Evolutionary conservation across 2,797 vertebrate genomes (phyloP), one percentile per base, ranked within the genome.

Genomic region (Cirrhinus molitorella): DNA sequence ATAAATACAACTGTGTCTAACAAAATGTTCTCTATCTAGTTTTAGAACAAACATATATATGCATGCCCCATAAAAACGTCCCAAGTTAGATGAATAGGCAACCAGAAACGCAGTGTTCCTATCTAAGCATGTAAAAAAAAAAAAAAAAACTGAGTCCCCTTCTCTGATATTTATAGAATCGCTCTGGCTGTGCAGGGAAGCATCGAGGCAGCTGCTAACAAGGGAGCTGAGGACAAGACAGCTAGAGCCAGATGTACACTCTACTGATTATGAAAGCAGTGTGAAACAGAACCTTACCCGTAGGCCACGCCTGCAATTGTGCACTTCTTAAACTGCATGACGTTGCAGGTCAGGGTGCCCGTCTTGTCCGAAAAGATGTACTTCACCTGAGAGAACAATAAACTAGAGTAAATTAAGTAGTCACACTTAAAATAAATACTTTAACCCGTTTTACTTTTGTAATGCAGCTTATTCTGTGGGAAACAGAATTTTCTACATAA

Each of bases 311-410:
- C 98, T 1, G 98, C 98, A 49, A 99, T 92, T n/a, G 97, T 98
- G 90, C 98, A 99, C 91, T 99, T 99, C 95, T 99, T 99, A 92
- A 99, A 99, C 87, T 99, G 97, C 98, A 99, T 99, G 79, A 99
- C 94, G 34, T 99, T 99, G 92, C 98, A 99, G 0, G 98, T 99
- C 88, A 99, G 93, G 21, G 98, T 99, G 57, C 98, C 98, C 0
- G 98, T 99, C 94, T 99, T 99, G 94, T 99, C 98, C 51, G 98
- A 98, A 95, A 99, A 99, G 91, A 99, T 99, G 90, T 99, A 99
- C 92, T 99, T 99, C 79, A 99, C 98, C 98, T 99, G 91, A 11
- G 21, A 47, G n/a, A 5, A 9, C 7, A 80, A 63, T 21, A 55
- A 19, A 5, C 21, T 17, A 82, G 1, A 77, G 25, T 53, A 65